phyloP scores from a whole-genome alignment of 2,113 vertebrate species.

The Pampusana beccarii region DNA sequence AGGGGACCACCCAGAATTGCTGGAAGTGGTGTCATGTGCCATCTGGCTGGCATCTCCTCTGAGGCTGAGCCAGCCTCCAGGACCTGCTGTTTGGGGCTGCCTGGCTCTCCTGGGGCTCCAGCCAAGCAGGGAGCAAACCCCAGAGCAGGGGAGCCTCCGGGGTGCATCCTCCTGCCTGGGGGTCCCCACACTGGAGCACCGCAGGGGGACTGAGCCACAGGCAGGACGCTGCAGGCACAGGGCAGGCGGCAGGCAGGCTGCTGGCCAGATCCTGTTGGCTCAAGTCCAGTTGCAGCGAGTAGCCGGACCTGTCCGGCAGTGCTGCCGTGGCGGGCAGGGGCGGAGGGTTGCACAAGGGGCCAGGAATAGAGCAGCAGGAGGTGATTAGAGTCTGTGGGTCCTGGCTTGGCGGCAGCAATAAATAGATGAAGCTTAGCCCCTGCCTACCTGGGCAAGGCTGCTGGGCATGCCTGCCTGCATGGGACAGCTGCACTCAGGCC shows the following conservation, averaged over 20 bases:
- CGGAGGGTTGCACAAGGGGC: constrained; percentile 31
- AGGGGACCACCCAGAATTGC: background rate
- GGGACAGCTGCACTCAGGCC: accelerated
- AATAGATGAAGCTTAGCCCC: background rate
- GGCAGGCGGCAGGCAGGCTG: background rate
- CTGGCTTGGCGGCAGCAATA: background rate
- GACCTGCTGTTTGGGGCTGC: background rate
- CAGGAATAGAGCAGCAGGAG: constrained; percentile 39
- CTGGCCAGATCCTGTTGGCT: constrained; percentile 22
- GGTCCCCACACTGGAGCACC: accelerated
- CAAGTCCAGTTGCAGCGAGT: accelerated
- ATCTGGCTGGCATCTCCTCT: background rate
- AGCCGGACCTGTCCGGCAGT: constrained; percentile 11
- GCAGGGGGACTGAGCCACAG: accelerated
- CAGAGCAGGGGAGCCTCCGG: accelerated
- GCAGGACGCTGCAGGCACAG: background rate
- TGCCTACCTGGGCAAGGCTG: constrained; percentile 40
- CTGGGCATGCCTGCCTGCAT: background rate
- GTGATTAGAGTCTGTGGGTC: constrained; percentile 20
- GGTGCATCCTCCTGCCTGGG: background rate
- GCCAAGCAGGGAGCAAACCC: accelerated
- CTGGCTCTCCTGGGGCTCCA: background rate
- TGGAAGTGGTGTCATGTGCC: background rate
- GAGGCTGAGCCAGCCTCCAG: background rate
- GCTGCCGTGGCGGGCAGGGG: background rate